These are phyloP conservation scores for Tipula lateralis DNA, from an alignment of 2,888 invertebrate genomes.

Conservation along the genomic window DNA sequence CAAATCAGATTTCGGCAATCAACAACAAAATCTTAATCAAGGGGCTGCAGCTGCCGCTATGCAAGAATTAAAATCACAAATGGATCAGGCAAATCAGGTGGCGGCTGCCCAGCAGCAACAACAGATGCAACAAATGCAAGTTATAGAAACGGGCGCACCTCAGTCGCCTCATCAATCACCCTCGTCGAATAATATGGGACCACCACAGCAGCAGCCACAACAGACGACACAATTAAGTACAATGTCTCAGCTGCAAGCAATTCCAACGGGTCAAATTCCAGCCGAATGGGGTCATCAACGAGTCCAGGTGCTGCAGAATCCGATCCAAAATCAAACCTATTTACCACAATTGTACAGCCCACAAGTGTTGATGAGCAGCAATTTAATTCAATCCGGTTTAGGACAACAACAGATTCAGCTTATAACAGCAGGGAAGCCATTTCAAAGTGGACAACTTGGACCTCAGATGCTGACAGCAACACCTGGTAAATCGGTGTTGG, in stretches of 20 bases:
- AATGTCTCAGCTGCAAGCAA: conserved; percentile 70
- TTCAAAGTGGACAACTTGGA: conserved; percentile 69
- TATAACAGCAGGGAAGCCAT: conserved; percentile 77
- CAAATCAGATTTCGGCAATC: conserved; percentile 48
- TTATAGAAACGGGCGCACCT: conserved; percentile 45
- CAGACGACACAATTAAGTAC: conserved; percentile 63
- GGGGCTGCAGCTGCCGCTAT: conserved; percentile 30
- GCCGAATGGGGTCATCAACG: conserved; percentile 69
- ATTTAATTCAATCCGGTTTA: conserved; percentile 57
- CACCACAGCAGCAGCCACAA: conserved; percentile 50
- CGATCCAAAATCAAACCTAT: conserved; percentile 67
- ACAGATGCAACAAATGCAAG: conserved; percentile 51
- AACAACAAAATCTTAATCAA: conserved; percentile 35
- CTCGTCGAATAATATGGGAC: conserved; percentile 40
- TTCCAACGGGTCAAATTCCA: conserved; percentile 57
- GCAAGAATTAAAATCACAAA: conserved; percentile 43
- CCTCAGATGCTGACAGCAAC: conserved; percentile 77
- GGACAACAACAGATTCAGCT: conserved; percentile 57
- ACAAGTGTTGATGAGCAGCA: conserved; percentile 78
- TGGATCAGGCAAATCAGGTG: conserved; percentile 44
- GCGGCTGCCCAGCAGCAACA: conserved; percentile 50
- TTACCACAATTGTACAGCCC: conserved; percentile 70
- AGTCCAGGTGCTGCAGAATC: conserved; percentile 79
- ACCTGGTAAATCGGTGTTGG: conserved; percentile 62
- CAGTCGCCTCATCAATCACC: conserved; percentile 52